Base-by-base conservation (phyloP, 2,888 invertebrate species). In the Maniola hyperantus region DNA sequence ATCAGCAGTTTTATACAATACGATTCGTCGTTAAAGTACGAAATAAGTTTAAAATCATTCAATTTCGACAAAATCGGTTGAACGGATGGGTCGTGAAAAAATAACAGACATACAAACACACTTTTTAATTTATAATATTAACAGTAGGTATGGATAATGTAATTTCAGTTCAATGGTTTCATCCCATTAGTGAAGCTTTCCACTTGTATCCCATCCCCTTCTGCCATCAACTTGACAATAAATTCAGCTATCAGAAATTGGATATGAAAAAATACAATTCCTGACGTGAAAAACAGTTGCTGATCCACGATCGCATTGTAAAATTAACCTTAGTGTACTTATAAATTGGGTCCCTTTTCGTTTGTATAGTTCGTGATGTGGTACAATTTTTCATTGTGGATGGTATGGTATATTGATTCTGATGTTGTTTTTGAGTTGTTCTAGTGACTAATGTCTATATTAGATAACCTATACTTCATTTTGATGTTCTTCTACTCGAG, bases 191-290 rank as follows among this genome's bases (percentile, higher is more conserved):
- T 53, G 33, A 20, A 20, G 26, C n/a, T 18, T 11, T 7, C 50
- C 15, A 46, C 7, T 2, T 13, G 18, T 18, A 13, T 20, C 33
- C 51, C 15, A 18, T 39, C 53, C 36, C 33, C 20, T 15, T 11
- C 13, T 18, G 39, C 51, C n/a, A 65, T 33, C 51, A 42, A 36
- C 46, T 36, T 33, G 39, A 68, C 72, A 70, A 72, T 75, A 75
- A 75, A 75, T 75, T 71, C 71, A 68, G 65, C 77, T 83, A 83
- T 84, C 83, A 76, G 79, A 82, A 81, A 85, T 84, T 83, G 81
- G 83, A 85, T 84, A 84, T 83, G 83, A 82, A 83, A 84, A 67
- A 64, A 62, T 33, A 62, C 51, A 48, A 50, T 55, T 53, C 44
- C 53, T 55, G 55, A 57, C 83, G 80, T 82, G 80, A 79, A 80